A percentile compares a stretch with the other conserved stretches of the same genome.
Evolutionary conservation across 2,888 invertebrate species (phyloP).

Genomic region (Scaptomyza tumidula): DNA sequence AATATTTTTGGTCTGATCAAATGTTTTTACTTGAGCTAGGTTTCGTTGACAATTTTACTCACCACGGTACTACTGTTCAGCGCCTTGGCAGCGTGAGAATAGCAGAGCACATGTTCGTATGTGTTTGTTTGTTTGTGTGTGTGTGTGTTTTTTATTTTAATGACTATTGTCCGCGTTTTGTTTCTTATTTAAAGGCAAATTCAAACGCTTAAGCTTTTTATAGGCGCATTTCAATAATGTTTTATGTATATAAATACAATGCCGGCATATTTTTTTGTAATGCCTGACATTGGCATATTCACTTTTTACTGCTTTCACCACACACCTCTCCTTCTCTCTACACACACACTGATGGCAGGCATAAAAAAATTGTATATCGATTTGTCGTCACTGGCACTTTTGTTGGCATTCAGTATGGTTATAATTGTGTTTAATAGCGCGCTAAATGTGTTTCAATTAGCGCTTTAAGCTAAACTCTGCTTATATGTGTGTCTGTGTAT

Average conservation of each 20-base stretch:
- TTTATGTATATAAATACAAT: constrained; percentile 50
- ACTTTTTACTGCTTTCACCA: constrained; percentile 3
- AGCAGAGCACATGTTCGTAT: constrained; percentile 9
- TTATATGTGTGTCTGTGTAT: constrained; percentile 22
- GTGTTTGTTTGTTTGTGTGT: constrained; percentile 2
- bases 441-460: constrained; percentile 75
- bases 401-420: constrained; percentile 47
- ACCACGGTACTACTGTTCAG: constrained; percentile 27
- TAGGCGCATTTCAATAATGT: constrained; percentile 63
- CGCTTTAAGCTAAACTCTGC: constrained; percentile 50
- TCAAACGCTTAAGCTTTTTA: constrained; percentile 65
- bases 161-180: constrained; percentile 39
- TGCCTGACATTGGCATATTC: constrained; percentile 32
- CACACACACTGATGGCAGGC: not conserved
- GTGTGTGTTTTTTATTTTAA: constrained; percentile 21
- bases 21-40: not conserved
- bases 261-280: constrained; percentile 34
- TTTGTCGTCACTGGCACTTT: constrained; percentile 39
- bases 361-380: constrained; percentile 55
- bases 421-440: constrained; percentile 78
- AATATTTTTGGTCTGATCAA: not conserved
- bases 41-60: not conserved
- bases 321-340: not conserved
- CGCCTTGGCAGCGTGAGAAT: constrained; percentile 44
- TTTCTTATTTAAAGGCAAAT: constrained; percentile 46